Base-by-base conservation (phyloP, 2,888 invertebrate genomes). In the Flabesymbios commensalis region DNA sequence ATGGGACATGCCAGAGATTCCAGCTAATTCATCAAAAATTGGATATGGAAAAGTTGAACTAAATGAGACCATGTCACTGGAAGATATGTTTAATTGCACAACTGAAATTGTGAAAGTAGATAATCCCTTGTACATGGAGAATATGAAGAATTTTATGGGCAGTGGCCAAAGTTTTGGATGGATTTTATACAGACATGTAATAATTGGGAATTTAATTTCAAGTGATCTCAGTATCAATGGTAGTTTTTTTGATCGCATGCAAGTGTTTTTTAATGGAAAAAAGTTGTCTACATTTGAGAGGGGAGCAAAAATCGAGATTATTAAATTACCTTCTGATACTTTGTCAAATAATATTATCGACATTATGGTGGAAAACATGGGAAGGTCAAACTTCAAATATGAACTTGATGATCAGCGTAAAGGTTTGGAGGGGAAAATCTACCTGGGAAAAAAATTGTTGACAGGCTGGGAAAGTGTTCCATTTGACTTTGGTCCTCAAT, bases 81-180 rank as follows among this genome's bases (percentile, higher is more conserved):
- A 54, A 0, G 39, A 31, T 3, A 31, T 63, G 10, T 14, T 56
- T 19, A 2, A 26, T 10, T 36, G 42, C 24, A 1, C 45, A 24
- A 32, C 39, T 10, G 31, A 53, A 1, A 32, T 28, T 5, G 32
- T 17, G 5, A 17, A 32, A 19, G n/a, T 17, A 4, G n/a, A 5
- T n/a, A 10, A 36, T 22, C 55, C 60, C 1, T 65, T 72, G 26
- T 69, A 74, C 7, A 82, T 83, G 83, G 83, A 83, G 69, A 69
- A 68, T 57, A 60, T 81, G 42, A 65, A 74, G 36, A 83, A 75
- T 41, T 72, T 71, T 29, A 61, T 61, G 69, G 81, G 64, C 26
- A 83, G 78, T 47, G 87, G 87, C 0, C 88, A 88, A 78, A 84
- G 85, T 56, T 86, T 84, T 68, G 88, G 88, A 0, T 87, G 86